Percentiles rank a stretch among this genome's conserved stretches.
Evolutionary conservation across 2,113 vertebrate species (phyloP).

Genomic region (Neolamprologus sp.): DNA sequence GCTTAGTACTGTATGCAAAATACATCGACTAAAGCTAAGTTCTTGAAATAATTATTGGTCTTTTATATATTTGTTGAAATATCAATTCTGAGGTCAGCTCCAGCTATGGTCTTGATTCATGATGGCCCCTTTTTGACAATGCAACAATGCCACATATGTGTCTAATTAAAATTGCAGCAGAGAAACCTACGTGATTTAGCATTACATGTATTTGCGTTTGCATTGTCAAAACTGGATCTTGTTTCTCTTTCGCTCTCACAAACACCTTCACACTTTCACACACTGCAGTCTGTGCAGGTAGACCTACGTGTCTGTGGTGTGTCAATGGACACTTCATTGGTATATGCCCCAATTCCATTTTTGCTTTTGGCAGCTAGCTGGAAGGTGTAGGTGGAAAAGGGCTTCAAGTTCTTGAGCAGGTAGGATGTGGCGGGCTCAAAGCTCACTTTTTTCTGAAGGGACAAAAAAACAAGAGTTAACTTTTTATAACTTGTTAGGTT

Average conservation of each 20-base stretch:
- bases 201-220: neutral
- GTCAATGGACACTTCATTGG: conserved; percentile 88
- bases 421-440: conserved; percentile 87
- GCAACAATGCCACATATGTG: conserved; percentile 3
- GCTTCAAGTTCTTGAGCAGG: conserved; percentile 87
- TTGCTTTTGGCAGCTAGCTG: conserved; percentile 92
- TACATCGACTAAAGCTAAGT: neutral
- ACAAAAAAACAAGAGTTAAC: no score
- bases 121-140: conserved; percentile 29
- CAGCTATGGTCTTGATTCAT: conserved; percentile 21
- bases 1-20: neutral
- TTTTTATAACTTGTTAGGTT: no score
- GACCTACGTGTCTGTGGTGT: conserved; percentile 98
- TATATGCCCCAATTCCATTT: conserved; percentile 92
- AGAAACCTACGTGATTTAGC: neutral
- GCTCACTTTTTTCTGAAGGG: conserved; percentile 77
- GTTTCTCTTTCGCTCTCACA: neutral
- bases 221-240: conserved; percentile 31
- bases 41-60: neutral
- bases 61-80: neutral
- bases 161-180: neutral
- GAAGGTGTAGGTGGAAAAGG: conserved; percentile 93
- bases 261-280: neutral
- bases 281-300: conserved; percentile 2
- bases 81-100: conserved; percentile 60